Conservation (phyloP, 2,113 vertebrate species). For the Machaerirhynchus nigripectus region DNA sequence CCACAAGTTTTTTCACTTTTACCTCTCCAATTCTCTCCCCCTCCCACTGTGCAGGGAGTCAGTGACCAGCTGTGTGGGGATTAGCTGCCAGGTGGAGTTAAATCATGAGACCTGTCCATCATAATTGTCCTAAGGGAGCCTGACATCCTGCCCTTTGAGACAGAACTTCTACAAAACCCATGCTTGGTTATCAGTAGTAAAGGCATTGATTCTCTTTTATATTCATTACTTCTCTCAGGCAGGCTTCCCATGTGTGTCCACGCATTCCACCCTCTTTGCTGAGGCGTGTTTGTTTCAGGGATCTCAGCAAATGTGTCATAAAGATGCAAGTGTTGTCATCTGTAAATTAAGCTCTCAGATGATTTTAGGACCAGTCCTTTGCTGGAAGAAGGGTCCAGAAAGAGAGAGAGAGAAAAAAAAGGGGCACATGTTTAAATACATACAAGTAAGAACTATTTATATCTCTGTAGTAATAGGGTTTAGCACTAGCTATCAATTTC, state of each 20-base stretch:
- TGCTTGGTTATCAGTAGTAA: background rate
- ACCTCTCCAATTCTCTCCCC: fast-evolving
- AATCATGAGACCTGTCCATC: background rate
- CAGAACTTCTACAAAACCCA: background rate
- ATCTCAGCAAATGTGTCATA: background rate
- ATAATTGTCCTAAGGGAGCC: background rate
- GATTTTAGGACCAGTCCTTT: background rate
- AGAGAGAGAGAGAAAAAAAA: fast-evolving
- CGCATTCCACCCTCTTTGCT: background rate
- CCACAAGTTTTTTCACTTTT: background rate
- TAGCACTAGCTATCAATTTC: background rate
- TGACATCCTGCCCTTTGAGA: background rate
- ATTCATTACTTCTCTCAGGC: background rate
- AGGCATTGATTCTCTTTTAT: background rate
- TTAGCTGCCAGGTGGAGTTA: background rate
- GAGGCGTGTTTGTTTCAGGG: background rate
- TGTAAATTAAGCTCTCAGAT: background rate
- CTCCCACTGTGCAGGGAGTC: background rate
- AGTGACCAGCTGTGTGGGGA: fast-evolving
- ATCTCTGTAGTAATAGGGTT: background rate
- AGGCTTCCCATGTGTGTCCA: background rate
- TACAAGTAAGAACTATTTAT: background rate
- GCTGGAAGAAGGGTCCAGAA: background rate
- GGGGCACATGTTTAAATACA: background rate
- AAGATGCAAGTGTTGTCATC: background rate